A percentile compares a stretch with the other conserved stretches of the same genome.
These are phyloP conservation scores for Pangasius krempfi DNA, from an alignment of 2,797 vertebrate genomes.

Conservation along the genomic window DNA sequence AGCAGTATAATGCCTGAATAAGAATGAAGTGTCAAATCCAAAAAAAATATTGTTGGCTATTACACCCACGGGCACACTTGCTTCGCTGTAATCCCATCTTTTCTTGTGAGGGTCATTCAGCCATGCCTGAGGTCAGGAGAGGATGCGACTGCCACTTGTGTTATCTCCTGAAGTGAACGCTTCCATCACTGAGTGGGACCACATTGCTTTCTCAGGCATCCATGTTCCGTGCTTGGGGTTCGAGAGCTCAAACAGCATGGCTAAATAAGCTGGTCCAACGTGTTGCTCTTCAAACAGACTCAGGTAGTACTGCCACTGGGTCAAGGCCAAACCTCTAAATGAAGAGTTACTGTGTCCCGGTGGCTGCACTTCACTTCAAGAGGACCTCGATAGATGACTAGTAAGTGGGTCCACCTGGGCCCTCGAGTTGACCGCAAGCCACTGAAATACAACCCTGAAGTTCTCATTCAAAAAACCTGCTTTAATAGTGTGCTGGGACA, in stretches of 20 bases:
- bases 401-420: constrained; percentile 70
- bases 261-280: constrained; percentile 80
- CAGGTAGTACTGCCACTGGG: constrained; percentile 79
- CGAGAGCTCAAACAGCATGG: constrained; percentile 82
- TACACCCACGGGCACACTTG: background rate
- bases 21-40: constrained; percentile 10
- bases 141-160: constrained; percentile 39
- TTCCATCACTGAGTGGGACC: constrained; percentile 77
- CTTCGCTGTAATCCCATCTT: constrained; percentile 8
- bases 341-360: constrained; percentile 77
- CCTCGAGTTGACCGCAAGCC: constrained; percentile 69
- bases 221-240: constrained; percentile 72
- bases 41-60: background rate
- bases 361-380: constrained; percentile 68
- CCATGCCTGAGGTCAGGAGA: constrained; percentile 18
- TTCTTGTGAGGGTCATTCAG: constrained; percentile 32
- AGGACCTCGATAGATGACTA: constrained; percentile 69
- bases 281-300: constrained; percentile 84
- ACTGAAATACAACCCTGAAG: constrained; percentile 72
- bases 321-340: constrained; percentile 74
- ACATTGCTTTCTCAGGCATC: constrained; percentile 70
- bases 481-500: constrained; percentile 72
- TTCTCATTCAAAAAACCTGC: constrained; percentile 69
- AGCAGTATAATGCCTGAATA: background rate
- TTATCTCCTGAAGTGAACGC: constrained; percentile 74